Base-by-base conservation (phyloP, 2,113 vertebrate species). In the Lethenteron camtschaticum region DNA sequence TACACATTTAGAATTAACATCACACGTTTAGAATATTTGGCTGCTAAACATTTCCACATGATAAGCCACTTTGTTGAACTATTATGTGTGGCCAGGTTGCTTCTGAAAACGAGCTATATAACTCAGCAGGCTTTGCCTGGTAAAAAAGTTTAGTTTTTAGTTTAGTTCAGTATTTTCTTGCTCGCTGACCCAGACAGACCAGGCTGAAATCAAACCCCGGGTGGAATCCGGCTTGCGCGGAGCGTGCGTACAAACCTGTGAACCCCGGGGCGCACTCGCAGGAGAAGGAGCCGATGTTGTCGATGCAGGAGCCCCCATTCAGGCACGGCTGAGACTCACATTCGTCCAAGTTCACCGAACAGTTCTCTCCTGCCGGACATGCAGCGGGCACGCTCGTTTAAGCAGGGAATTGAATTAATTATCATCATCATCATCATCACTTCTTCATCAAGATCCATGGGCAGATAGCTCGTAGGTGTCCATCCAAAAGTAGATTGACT, bases 211-310 rank as follows among this genome's bases (percentile, higher is more conserved):
- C 41, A 41, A 41, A 41, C 41, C 41, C 5, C 6, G 41, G 41
- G 41, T 41, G 41, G 41, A 41, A 41, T 41, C 41, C 41, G 41
- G 41, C 6, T 41, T 41, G 41, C 41, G 41, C 41, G 41, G 41
- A 41, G 41, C 41, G 2, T 41, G 41, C 41, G 41, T 41, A 41
- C 41, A 41, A 41, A 96, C 94, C 94, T 84, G 84, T 81, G 68
- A 86, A 96, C 13, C 92, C 92, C 0, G 77, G 77, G 0, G 71
- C 77, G 76, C 94, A 99, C 8, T 74, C 72, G 24, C 92, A 99
- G 1, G 71, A 75, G 78, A 87, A 97, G 55, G 85, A 75, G 56
- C 84, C 82, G 71, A 83, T 73, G 70, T 80, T 76, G 76, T 99
- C 90, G 72, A 77, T 63, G 63, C 94, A 99, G 75, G 68, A 76